A percentile compares a stretch with the other conserved stretches of the same genome.
phyloP scores from a whole-genome alignment of 2,797 vertebrate genomes.

The Myotis daubentonii region DNA sequence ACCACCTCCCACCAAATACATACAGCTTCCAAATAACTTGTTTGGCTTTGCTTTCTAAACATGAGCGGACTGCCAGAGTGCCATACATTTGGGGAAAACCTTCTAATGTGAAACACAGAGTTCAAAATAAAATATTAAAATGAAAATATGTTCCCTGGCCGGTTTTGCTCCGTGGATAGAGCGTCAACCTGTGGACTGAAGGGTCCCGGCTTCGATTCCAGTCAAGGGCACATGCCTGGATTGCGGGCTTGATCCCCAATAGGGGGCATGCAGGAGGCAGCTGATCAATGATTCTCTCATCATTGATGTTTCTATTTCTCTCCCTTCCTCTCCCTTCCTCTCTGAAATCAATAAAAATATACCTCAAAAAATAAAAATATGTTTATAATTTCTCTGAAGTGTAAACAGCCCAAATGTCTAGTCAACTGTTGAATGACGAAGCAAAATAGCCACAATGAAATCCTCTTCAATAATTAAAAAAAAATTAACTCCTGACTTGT shows the following conservation, averaged over 20 bases:
- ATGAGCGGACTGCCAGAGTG: not conserved
- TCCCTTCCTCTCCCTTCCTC: too few relatives aligned
- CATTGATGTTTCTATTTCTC: too few relatives aligned
- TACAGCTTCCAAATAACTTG: not conserved
- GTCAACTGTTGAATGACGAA: not conserved
- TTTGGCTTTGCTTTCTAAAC: not conserved
- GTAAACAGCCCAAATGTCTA: not conserved
- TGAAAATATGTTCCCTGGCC: not conserved
- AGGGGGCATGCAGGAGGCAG: too few relatives aligned
- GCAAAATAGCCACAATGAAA: not conserved
- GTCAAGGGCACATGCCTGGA: too few relatives aligned
- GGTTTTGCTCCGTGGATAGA: too few relatives aligned
- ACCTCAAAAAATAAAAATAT: not conserved
- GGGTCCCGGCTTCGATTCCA: too few relatives aligned
- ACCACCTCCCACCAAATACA: not conserved
- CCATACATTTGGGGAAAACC: not conserved
- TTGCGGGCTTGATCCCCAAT: too few relatives aligned
- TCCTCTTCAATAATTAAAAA: not conserved
- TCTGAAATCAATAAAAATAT: too few relatives aligned
- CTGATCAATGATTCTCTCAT: too few relatives aligned
- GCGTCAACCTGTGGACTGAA: too few relatives aligned
- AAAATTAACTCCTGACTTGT: too few relatives aligned
- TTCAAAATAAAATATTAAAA: conserved; percentile 32
- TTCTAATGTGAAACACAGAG: not conserved
- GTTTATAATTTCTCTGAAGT: not conserved